Evolutionary conservation across 2,797 vertebrate genomes (phyloP).

Genomic region (Phaenicophaeus curvirostris): DNA sequence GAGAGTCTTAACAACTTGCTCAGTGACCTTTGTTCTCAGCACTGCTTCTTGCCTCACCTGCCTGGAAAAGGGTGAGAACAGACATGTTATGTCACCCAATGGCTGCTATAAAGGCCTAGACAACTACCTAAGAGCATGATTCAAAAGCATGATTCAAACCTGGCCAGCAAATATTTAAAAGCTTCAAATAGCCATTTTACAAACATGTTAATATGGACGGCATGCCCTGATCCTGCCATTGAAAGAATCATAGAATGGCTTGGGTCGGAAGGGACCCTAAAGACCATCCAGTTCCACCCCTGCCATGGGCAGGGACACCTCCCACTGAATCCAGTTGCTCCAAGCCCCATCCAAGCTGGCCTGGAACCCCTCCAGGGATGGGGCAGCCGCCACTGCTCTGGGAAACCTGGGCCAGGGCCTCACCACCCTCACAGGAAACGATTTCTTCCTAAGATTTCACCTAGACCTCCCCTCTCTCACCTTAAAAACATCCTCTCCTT

Average conservation of each 20-base stretch:
- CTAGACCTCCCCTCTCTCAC: too few relatives aligned
- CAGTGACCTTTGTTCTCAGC: accelerated
- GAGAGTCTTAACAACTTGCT: background rate
- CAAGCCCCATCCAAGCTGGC: too few relatives aligned
- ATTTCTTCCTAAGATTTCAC: too few relatives aligned
- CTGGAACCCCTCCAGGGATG: too few relatives aligned
- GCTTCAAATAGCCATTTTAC: background rate
- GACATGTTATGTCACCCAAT: accelerated
- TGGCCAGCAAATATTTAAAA: background rate
- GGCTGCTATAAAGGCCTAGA: background rate
- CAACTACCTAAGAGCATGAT: background rate
- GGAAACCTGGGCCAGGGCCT: too few relatives aligned
- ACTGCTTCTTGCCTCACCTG: background rate
- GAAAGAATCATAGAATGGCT: background rate
- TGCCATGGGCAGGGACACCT: too few relatives aligned
- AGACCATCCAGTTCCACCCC: too few relatives aligned
- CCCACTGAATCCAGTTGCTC: too few relatives aligned
- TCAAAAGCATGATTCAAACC: background rate
- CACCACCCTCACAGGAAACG: too few relatives aligned
- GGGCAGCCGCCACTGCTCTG: too few relatives aligned
- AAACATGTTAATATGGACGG: accelerated
- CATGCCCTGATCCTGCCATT: background rate
- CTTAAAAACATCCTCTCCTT: too few relatives aligned
- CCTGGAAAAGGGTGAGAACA: background rate
- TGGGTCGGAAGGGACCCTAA: too few relatives aligned